Evolutionary conservation across 2,888 invertebrate species (phyloP).

Genomic region (Drosophila bunnanda): DNA sequence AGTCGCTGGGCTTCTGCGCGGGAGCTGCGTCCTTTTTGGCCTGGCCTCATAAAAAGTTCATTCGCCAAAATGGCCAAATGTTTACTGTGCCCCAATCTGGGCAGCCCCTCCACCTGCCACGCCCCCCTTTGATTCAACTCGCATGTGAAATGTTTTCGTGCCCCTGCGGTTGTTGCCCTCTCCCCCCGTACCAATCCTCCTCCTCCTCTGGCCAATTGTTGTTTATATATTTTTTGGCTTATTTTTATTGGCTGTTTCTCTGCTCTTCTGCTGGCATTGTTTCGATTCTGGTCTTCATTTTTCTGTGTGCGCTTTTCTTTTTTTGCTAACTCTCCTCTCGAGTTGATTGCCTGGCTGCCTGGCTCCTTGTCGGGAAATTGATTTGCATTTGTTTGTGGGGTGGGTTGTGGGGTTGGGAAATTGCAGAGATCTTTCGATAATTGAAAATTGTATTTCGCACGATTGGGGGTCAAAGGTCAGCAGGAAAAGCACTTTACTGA

Average conservation of each 20-base stretch:
- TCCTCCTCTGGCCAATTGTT: slow-evolving; percentile 53
- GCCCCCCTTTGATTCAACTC: slow-evolving; percentile 22
- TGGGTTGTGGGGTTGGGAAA: slow-evolving; percentile 42
- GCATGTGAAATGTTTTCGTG: slow-evolving; percentile 40
- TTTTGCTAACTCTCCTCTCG: slow-evolving; percentile 6
- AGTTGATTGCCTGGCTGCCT: slow-evolving; percentile 48
- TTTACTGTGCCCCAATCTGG: slow-evolving; percentile 42
- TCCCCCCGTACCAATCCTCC: background rate
- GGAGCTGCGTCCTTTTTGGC: slow-evolving; percentile 12
- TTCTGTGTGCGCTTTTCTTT: background rate
- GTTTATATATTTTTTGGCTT: slow-evolving; percentile 73
- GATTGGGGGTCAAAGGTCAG: slow-evolving; percentile 37
- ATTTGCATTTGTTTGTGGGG: slow-evolving; percentile 62
- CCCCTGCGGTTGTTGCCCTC: slow-evolving; percentile 54
- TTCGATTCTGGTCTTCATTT: slow-evolving; percentile 39
- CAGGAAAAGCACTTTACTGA: slow-evolving; percentile 1
- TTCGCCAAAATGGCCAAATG: slow-evolving; percentile 70
- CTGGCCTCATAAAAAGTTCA: slow-evolving; percentile 70
- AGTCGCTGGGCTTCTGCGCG: slow-evolving; percentile 15
- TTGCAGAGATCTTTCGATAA: slow-evolving; percentile 64
- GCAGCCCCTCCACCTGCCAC: slow-evolving; percentile 12
- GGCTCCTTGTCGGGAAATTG: slow-evolving; percentile 56
- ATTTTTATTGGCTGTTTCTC: slow-evolving; percentile 64
- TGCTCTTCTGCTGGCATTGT: slow-evolving; percentile 57
- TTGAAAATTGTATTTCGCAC: slow-evolving; percentile 63